Evolutionary conservation across 1,140 invertebrate species (phyloP).

Genomic region (Acyrthosiphon pisum): DNA sequence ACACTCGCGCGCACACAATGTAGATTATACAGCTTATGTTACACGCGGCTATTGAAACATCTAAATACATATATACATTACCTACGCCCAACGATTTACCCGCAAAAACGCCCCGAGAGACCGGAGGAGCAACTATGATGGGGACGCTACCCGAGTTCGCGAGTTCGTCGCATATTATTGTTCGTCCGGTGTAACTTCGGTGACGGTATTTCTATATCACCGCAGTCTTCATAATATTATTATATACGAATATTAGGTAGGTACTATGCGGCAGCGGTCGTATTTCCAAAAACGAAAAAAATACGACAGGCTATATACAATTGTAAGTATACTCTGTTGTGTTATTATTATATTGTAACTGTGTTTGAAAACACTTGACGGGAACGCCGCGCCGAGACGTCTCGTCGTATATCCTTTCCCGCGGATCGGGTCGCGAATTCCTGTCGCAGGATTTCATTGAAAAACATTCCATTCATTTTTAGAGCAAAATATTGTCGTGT

Average conservation of each 20-base stretch:
- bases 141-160: background rate
- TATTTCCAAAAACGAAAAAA: conserved; percentile 25
- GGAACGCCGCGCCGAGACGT: background rate
- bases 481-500: background rate
- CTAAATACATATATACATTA: background rate
- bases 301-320: background rate
- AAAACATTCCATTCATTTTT: background rate
- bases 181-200: background rate
- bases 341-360: background rate
- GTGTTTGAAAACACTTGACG: conserved; percentile 15
- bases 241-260: background rate
- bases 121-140: background rate
- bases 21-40: conserved; percentile 56
- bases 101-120: conserved; percentile 48
- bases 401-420: background rate
- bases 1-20: conserved; percentile 26
- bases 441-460: background rate
- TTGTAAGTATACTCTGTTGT: background rate
- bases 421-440: background rate
- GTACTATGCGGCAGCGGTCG: background rate
- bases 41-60: conserved; percentile 50
- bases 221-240: background rate
- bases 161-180: background rate
- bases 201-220: background rate
- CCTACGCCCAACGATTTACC: conserved; percentile 24